Evolutionary conservation across 2,113 vertebrate species (phyloP), one percentile per base, ranked within the genome.

Genomic region (Gadus chalcogrammus): DNA sequence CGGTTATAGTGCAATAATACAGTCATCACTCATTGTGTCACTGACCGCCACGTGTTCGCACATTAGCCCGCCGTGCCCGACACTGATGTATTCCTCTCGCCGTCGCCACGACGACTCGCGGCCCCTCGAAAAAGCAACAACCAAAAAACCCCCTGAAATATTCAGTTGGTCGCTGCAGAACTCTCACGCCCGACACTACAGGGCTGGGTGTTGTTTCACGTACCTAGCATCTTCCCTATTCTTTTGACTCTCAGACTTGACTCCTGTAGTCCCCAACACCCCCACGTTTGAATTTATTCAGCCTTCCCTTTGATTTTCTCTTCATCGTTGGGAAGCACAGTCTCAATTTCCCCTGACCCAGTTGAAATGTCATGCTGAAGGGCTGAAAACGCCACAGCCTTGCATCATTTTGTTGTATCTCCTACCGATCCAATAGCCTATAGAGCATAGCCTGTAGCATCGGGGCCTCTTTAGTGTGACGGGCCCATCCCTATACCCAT

Each of bases 1-100:
- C 87, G 81, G 83, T 89, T 86, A 90, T 89, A 78, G 85, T 85
- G 78, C 73, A 75, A 88, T 88, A 89, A 91, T 86, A 80, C 74
- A 76, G 77, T 78, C 88, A 89, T 90, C 85, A 84, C 69, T 89
- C 88, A 87, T 69, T 0, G 80, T 87, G 87, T 87, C 89, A 75
- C 73, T 61, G 77, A 78, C 84, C 81, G 72, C 85, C 83, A 85
- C 69, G 76, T 83, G 81, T 69, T 73, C 72, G 12, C 77, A 78
- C 82, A 78, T 87, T 85, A 82, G 61, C 80, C 48, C 6, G 35
- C 55, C 55, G 55, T n/a, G 24, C 72, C 13, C 80, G 86, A 86
- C 87, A 77, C 76, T 86, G 87, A 90, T 89, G 83, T 87, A 89
- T 89, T 85, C 55, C 42, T 48, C 12, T 70, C 62, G 69, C 59